Conservation (phyloP, 2,797 vertebrate species). For the Holocentrus rufus region DNA sequence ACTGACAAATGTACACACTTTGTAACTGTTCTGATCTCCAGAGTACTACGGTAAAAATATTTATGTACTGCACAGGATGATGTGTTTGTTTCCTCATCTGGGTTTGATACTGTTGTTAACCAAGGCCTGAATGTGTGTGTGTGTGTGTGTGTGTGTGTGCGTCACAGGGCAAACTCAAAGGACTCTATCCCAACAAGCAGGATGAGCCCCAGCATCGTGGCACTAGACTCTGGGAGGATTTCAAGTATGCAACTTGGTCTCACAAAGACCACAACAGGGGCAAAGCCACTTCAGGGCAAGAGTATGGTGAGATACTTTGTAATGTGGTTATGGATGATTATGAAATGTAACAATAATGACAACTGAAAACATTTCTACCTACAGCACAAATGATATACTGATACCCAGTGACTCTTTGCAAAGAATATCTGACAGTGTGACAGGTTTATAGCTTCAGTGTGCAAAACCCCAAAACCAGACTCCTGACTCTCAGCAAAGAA, state of each 20-base stretch:
- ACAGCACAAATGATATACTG: too few relatives aligned
- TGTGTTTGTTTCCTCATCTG: not conserved
- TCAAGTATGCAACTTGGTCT: conserved; percentile 86
- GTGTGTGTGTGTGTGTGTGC: conserved; percentile 13
- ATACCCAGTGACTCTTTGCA: too few relatives aligned
- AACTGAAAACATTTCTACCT: too few relatives aligned
- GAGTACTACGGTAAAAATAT: too few relatives aligned
- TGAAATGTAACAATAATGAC: not conserved
- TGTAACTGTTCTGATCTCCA: too few relatives aligned
- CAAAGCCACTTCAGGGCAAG: conserved; percentile 71
- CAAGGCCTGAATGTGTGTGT: not conserved
- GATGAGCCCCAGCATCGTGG: conserved; percentile 83
- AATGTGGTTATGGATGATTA: not conserved
- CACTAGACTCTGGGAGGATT: conserved; percentile 83
- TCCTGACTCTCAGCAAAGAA: too few relatives aligned
- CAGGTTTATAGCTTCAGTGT: too few relatives aligned
- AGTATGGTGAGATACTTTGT: conserved; percentile 79
- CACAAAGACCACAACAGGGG: conserved; percentile 81
- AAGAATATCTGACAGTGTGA: too few relatives aligned
- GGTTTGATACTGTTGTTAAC: not conserved
- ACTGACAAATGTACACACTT: too few relatives aligned
- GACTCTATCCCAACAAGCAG: conserved; percentile 83
- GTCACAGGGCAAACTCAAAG: conserved; percentile 88
- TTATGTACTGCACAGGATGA: too few relatives aligned
- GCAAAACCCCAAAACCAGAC: too few relatives aligned